Base-by-base conservation (phyloP, 2,113 vertebrate species). In the Seriola quinqueradiata region DNA sequence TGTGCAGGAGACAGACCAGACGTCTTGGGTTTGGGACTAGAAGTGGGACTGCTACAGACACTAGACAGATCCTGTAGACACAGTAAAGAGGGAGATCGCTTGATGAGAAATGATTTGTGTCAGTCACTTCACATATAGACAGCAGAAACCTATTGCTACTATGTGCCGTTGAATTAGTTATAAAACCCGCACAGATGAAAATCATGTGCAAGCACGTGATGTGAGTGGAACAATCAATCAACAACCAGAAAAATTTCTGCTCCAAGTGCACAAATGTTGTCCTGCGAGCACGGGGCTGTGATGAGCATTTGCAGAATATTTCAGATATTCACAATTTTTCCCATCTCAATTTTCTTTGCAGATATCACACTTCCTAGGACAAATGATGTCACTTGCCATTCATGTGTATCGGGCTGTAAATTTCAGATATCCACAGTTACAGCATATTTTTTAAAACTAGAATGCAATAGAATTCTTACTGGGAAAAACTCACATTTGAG, bases 11-110 rank as follows among this genome's bases (percentile, higher is more conserved):
- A 91, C 85, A 97, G 87, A 0, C 96, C 90, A 0, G 95, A 94
- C 23, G 96, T 93, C 91, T 97, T 99, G 34, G 97, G 95, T 94
- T 99, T 99, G 73, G 98, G 98, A 87, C 97, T 99, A 36, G 97
- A 99, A 0, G 97, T 97, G 65, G 97, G 98, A 88, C 98, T 99
- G 90, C 97, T 99, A 85, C 97, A 99, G 59, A 99, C 97, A 2
- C 98, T 99, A 78, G 97, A 99, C 32, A 98, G 89, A 90, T 99
- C 97, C 98, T 99, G 84, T 21, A 7, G 2, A 19, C 19, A 73
- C 7, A 85, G 32, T 65, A 7, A 68, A 70, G 23, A 77, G 54
- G 14, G 75, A 28, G 42, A 32, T 77, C 11, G 61, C 3, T 4
- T 5, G 10, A 77, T 80, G 52, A 85, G 23, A n/a, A 36, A 54